phyloP scores from a whole-genome alignment of 1,140 invertebrate species.

The Steinernema feltiae region DNA sequence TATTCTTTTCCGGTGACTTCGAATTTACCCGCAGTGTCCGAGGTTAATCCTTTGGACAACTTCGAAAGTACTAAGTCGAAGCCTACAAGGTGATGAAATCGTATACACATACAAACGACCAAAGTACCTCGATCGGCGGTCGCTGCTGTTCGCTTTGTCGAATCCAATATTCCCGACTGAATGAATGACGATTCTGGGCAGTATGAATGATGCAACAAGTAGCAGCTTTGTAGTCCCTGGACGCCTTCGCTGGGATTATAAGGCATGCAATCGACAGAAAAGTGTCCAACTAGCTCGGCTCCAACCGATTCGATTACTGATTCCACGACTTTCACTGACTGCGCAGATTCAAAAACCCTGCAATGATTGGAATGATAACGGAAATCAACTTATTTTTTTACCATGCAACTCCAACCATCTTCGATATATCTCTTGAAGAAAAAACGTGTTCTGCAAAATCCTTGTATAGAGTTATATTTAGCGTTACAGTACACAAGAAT shows the following conservation, averaged over 20 bases:
- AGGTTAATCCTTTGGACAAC: neutral
- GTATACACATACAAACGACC: neutral
- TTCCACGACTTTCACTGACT: neutral
- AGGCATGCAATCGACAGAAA: neutral
- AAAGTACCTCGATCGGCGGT: neutral
- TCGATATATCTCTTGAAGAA: no score
- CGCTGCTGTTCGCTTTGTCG: neutral
- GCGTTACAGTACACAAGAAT: no score
- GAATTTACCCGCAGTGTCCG: neutral
- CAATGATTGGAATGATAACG: neutral
- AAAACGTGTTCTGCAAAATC: no score
- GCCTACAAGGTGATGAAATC: neutral
- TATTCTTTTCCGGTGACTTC: neutral
- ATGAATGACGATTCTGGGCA: constrained; percentile 4
- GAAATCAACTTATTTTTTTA: neutral
- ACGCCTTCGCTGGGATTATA: neutral
- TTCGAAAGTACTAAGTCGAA: neutral
- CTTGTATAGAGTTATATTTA: no score
- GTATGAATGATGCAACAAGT: neutral
- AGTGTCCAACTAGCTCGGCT: neutral
- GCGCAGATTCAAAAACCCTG: neutral
- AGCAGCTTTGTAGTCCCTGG: neutral
- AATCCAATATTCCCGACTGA: neutral
- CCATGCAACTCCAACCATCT: constrained; percentile 9
- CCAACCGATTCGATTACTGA: neutral